phyloP scores from a whole-genome alignment of 2,888 invertebrate species.

The Tholera decimalis region DNA sequence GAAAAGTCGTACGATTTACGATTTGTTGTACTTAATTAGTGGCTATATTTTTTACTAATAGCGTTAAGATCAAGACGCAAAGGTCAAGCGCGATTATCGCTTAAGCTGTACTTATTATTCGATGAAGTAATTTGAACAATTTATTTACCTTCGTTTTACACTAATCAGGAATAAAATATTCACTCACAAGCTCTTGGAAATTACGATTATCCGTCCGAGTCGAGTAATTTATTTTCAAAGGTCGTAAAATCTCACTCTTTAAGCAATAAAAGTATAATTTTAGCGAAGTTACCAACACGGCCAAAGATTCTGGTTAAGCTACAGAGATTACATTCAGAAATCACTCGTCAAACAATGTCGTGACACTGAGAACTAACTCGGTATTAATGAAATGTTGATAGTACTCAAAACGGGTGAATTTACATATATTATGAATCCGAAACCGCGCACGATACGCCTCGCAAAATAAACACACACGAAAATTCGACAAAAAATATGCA shows the following conservation, averaged over 20 bases:
- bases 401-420: constrained; percentile 75
- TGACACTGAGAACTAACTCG: constrained; percentile 82
- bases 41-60: constrained; percentile 50
- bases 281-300: constrained; percentile 82
- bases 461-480: constrained; percentile 82
- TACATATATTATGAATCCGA: constrained; percentile 78
- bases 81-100: constrained; percentile 33
- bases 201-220: constrained; percentile 81
- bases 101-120: constrained; percentile 60
- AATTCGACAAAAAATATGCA: constrained; percentile 75
- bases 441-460: constrained; percentile 74
- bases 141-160: constrained; percentile 80
- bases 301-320: constrained; percentile 78
- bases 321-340: constrained; percentile 76
- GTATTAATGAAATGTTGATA: constrained; percentile 73
- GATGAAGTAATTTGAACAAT: constrained; percentile 73
- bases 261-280: constrained; percentile 90
- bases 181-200: constrained; percentile 81
- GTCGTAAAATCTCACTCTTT: constrained; percentile 90
- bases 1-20: constrained; percentile 65
- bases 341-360: constrained; percentile 84
- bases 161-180: constrained; percentile 84
- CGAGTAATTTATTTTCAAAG: constrained; percentile 89
- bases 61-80: constrained; percentile 42
- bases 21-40: constrained; percentile 63